Evolutionary conservation across 2,113 vertebrate species (phyloP).

Genomic region (Monopterus albus): DNA sequence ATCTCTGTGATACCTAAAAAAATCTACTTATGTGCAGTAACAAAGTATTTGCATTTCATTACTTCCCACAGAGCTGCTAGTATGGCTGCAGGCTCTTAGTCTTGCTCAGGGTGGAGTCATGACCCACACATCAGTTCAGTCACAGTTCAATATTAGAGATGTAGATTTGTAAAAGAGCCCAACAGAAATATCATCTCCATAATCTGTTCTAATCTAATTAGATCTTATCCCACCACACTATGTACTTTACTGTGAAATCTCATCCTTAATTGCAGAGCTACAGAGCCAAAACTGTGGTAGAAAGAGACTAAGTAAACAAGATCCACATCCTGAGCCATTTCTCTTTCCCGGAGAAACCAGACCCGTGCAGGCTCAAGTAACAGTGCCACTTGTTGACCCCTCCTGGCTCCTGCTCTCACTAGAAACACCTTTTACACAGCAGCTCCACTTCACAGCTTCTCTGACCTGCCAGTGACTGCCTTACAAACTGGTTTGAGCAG

Average conservation of each 20-base stretch:
- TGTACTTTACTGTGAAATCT: conserved; percentile 24
- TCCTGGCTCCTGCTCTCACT: conserved; percentile 46
- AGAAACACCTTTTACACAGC: conserved; percentile 51
- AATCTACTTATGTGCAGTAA: too few relatives aligned
- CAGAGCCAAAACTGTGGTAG: neutral
- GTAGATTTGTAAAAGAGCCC: neutral
- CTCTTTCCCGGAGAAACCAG: conserved; percentile 60
- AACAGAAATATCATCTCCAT: neutral
- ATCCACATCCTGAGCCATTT: conserved; percentile 36
- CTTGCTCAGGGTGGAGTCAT: too few relatives aligned
- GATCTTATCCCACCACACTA: neutral
- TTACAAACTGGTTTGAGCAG: conserved; percentile 74
- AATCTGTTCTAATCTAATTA: neutral
- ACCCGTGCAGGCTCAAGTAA: conserved; percentile 60
- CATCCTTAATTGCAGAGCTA: conserved; percentile 10
- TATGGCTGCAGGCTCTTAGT: too few relatives aligned
- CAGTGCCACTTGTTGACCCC: conserved; percentile 55
- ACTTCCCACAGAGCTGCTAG: too few relatives aligned
- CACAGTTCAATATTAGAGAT: neutral
- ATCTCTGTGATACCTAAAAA: too few relatives aligned
- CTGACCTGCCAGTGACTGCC: conserved; percentile 37
- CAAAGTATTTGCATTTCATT: too few relatives aligned
- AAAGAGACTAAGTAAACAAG: conserved; percentile 22
- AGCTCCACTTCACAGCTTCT: conserved; percentile 58
- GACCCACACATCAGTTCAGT: neutral